Evolutionary conservation across 2,888 invertebrate species (phyloP), one percentile per base, ranked within the genome.

Genomic region (Graphium colonna): DNA sequence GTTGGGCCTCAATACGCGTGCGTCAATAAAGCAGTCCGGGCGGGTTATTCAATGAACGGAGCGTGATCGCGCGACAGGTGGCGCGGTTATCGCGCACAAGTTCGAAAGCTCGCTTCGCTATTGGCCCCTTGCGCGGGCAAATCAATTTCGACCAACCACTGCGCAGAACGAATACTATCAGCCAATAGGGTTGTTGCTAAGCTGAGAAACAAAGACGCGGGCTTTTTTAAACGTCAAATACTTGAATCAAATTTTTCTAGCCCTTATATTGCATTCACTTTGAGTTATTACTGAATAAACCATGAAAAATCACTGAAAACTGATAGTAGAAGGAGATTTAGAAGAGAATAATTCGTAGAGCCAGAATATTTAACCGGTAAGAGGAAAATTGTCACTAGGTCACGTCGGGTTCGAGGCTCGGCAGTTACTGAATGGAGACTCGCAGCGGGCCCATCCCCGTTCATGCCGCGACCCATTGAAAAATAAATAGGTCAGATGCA

Each of bases 401-500:
- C 82, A 82, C 77, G 74, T 51, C 80, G 77, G 70, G 79, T 78
- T 79, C 82, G 81, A 74, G 73, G 76, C 71, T 81, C 77, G 81
- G 66, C 75, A 71, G 78, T 79, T 83, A 84, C 85, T 89, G 87
- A 89, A 89, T 89, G 89, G 69, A 76, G 73, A 68, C 73, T 79
- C 77, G 82, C 73, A 77, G 74, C 73, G 84, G 78, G 76, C 73
- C 77, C 76, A 70, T 68, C 79, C 83, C 81, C 85, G 86, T 87
- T 85, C 87, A 86, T 86, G 79, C 81, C 75, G 65, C 78, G 71
- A 72, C 69, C 82, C 88, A 88, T 89, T 88, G 83, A 88, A 86
- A 84, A 85, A 87, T 84, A 89, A 77, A 82, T 89, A 85, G 89
- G 89, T 89, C 88, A 86, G 77, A 83, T 87, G 87, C 88, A 87